phyloP scores from a whole-genome alignment of 1,140 invertebrate genomes.

The Philopotamus ludificatus region DNA sequence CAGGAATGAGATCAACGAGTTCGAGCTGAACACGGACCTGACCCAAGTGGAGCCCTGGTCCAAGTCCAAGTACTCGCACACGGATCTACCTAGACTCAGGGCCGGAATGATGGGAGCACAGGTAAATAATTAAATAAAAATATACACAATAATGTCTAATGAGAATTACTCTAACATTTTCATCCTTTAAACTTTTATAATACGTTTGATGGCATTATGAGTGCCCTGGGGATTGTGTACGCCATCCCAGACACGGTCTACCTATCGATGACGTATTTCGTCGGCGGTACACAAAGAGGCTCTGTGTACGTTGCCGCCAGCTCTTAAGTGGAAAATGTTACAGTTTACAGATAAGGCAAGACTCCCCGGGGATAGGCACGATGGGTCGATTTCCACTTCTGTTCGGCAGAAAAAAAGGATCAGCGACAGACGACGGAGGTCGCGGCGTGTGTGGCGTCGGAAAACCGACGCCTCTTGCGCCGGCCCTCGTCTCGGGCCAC shows the following conservation, averaged over 20 bases:
- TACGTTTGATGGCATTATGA: background rate
- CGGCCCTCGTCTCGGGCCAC: no score
- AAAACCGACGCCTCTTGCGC: background rate
- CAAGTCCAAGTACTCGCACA: slow-evolving; percentile 75
- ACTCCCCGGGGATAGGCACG: background rate
- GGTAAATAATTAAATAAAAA: slow-evolving; percentile 49
- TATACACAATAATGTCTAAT: background rate
- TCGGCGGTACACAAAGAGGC: background rate
- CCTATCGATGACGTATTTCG: no score
- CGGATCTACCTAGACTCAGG: slow-evolving; percentile 69
- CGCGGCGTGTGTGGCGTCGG: no score
- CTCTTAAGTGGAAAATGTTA: background rate
- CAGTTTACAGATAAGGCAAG: background rate
- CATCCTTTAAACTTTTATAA: no score
- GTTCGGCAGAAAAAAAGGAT: background rate
- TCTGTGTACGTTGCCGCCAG: background rate
- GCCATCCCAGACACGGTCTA: no score
- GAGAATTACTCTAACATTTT: no score
- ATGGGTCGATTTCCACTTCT: background rate
- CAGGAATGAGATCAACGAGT: slow-evolving; percentile 72
- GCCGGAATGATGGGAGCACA: slow-evolving; percentile 76
- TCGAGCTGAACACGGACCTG: slow-evolving; percentile 70
- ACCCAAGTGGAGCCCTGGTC: slow-evolving; percentile 71
- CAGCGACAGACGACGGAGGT: background rate
- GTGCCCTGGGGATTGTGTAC: background rate